Conservation (phyloP, 1,140 invertebrate species). For the Neodiprion pinetum region DNA sequence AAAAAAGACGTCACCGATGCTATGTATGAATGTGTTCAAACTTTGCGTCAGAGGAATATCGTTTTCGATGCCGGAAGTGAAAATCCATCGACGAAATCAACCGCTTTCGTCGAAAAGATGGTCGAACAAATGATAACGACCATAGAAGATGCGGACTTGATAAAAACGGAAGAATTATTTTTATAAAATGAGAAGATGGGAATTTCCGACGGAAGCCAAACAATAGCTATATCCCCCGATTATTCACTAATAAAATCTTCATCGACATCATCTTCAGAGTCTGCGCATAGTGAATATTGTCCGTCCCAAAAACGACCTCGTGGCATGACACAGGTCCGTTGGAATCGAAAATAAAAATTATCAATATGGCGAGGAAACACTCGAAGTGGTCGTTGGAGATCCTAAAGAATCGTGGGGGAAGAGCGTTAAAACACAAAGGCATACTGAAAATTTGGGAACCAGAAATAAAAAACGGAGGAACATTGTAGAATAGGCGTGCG, state of each 20-base stretch:
- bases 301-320: neutral
- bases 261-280: conserved; percentile 2
- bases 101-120: neutral
- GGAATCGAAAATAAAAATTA: conserved; percentile 29
- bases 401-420: conserved; percentile 25
- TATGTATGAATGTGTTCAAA: neutral
- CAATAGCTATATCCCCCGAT: neutral
- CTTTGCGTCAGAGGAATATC: neutral
- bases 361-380: conserved; percentile 22
- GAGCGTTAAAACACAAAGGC: conserved; percentile 22
- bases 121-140: neutral
- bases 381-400: conserved; percentile 29
- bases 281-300: neutral
- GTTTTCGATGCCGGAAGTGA: neutral
- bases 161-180: neutral
- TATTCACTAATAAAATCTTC: neutral
- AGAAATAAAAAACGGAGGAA: conserved; percentile 16
- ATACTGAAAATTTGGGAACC: conserved; percentile 24
- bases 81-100: neutral
- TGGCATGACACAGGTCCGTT: conserved; percentile 13
- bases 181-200: neutral
- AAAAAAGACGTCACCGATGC: neutral
- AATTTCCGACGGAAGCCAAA: neutral
- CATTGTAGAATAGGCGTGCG: neutral
- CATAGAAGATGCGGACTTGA: neutral